Percentiles rank a stretch among this genome's conserved stretches.
Conservation (phyloP, 2,888 invertebrate species). For the Argyra leucocephala region DNA sequence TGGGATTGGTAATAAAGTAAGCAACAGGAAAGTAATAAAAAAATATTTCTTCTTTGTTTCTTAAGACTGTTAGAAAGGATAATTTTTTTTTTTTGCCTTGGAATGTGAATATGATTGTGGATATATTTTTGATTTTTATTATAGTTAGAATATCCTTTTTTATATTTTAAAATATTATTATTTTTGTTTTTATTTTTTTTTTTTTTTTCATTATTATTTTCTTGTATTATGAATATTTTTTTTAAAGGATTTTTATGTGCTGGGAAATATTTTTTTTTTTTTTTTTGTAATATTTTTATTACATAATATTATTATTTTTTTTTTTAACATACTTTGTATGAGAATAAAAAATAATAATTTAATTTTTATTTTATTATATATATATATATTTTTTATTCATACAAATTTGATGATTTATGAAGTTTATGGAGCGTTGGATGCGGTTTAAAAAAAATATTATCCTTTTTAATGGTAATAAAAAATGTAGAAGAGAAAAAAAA, state of each 20-base stretch:
- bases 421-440: background rate
- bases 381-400: too few relatives aligned
- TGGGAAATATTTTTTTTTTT: background rate
- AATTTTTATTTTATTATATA: too few relatives aligned
- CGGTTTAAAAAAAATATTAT: background rate
- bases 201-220: background rate
- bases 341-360: too few relatives aligned
- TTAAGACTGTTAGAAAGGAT: background rate
- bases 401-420: background rate
- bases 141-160: background rate
- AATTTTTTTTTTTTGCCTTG: background rate
- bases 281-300: too few relatives aligned
- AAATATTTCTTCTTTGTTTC: too few relatives aligned
- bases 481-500: too few relatives aligned
- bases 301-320: too few relatives aligned
- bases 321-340: too few relatives aligned
- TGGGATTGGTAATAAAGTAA: background rate
- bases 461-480: too few relatives aligned
- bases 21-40: background rate
- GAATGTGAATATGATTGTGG: too few relatives aligned
- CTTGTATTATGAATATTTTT: too few relatives aligned
- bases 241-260: background rate
- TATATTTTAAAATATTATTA: too few relatives aligned
- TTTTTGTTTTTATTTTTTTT: background rate
- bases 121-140: background rate